Evolutionary conservation across 2,797 vertebrate species (phyloP).

Genomic region (Synaphobranchus kaupii): DNA sequence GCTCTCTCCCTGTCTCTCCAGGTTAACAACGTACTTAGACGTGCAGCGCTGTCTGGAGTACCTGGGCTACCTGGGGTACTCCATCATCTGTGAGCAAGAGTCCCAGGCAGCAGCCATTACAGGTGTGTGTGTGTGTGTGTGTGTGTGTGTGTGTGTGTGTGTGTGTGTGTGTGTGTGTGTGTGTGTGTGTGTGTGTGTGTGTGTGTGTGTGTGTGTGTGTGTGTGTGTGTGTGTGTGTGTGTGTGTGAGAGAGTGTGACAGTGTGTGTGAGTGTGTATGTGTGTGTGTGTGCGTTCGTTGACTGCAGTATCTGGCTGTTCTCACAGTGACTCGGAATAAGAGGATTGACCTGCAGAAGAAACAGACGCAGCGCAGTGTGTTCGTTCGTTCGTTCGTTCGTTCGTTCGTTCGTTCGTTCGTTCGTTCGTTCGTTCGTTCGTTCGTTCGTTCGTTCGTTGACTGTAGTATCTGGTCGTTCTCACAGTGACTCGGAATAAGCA

Average conservation of each 20-base stretch:
- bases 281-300: too few relatives aligned
- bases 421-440: too few relatives aligned
- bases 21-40: conserved; percentile 91
- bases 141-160: too few relatives aligned
- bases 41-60: conserved; percentile 94
- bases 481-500: conserved; percentile 95
- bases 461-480: neutral
- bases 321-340: conserved; percentile 91
- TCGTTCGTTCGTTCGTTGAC: too few relatives aligned
- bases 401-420: too few relatives aligned
- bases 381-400: too few relatives aligned
- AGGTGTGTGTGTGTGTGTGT: conserved; percentile 64
- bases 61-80: conserved; percentile 92
- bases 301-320: neutral
- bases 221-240: conserved; percentile 46
- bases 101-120: conserved; percentile 90
- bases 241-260: too few relatives aligned
- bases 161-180: too few relatives aligned
- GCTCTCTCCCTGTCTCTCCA: conserved; percentile 49
- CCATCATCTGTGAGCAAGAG: conserved; percentile 92
- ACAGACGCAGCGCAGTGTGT: conserved; percentile 93
- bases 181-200: too few relatives aligned
- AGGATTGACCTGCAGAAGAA: conserved; percentile 96
- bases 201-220: too few relatives aligned
- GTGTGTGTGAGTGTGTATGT: too few relatives aligned